A percentile compares a stretch with the other conserved stretches of the same genome.
Evolutionary conservation across 2,888 invertebrate species (phyloP).

Genomic region (Phortica magna): DNA sequence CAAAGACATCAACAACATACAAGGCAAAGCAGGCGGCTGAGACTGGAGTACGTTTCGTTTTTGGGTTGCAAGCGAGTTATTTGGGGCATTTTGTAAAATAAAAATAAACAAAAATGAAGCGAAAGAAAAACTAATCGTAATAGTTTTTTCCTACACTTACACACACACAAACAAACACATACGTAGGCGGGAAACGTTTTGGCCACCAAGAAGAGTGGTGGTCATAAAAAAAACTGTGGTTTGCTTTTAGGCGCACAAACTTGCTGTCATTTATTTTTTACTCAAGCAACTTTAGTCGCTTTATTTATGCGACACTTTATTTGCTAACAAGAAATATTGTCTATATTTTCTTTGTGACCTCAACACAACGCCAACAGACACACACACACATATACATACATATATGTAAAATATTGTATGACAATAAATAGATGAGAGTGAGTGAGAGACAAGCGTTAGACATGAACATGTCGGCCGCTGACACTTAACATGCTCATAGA

Average conservation of each 20-base stretch:
- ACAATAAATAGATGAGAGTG: not conserved
- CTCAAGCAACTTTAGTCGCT: conserved; percentile 63
- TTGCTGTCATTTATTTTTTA: conserved; percentile 61
- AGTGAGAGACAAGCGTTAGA: conserved; percentile 32
- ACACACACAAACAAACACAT: not conserved
- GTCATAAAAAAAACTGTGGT: conserved; percentile 65
- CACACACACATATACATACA: too few relatives aligned
- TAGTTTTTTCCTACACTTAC: not conserved
- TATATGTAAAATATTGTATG: too few relatives aligned
- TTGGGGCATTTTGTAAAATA: not conserved
- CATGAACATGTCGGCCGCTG: conserved; percentile 68
- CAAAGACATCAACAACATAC: not conserved
- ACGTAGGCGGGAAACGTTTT: conserved; percentile 24
- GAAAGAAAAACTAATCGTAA: conserved; percentile 6
- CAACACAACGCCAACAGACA: conserved; percentile 27
- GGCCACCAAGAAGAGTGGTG: not conserved
- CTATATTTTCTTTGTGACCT: conserved; percentile 58
- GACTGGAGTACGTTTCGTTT: not conserved
- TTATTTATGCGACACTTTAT: conserved; percentile 57
- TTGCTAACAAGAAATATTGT: conserved; percentile 72
- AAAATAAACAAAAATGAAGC: not conserved
- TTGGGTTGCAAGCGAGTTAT: not conserved
- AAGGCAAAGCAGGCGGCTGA: not conserved
- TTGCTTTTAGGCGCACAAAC: conserved; percentile 69
- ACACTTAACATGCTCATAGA: conserved; percentile 72